These are phyloP conservation scores for Phenacoccus solenopsis DNA, from an alignment of 1,140 invertebrate species.

Conservation along the genomic window DNA sequence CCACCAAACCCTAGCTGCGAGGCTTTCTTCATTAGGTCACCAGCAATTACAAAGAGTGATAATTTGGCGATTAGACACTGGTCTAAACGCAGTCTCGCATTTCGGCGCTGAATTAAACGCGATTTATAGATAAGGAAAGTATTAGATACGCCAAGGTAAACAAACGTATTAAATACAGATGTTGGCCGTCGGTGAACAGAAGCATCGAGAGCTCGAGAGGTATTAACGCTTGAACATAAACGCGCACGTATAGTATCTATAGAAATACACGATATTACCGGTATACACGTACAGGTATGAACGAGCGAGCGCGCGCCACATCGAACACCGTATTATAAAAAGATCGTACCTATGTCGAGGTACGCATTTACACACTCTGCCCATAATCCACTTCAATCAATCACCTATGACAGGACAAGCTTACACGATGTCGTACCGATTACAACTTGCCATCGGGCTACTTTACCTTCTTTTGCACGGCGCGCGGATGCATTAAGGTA, in stretches of 20 bases:
- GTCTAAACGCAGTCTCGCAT: too few relatives aligned
- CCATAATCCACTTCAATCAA: constrained; percentile 16
- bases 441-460: constrained; percentile 11
- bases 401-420: constrained; percentile 17
- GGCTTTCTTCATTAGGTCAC: too few relatives aligned
- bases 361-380: constrained; percentile 3
- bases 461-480: neutral
- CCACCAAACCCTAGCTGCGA: too few relatives aligned
- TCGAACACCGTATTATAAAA: neutral
- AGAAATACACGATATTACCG: too few relatives aligned
- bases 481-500: neutral
- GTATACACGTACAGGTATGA: too few relatives aligned
- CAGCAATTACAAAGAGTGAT: too few relatives aligned
- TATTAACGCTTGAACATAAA: too few relatives aligned
- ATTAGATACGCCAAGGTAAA: neutral
- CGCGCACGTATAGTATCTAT: too few relatives aligned
- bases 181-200: neutral
- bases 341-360: neutral
- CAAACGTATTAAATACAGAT: constrained; percentile 17
- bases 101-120: too few relatives aligned
- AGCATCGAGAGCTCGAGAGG: neutral
- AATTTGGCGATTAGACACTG: too few relatives aligned
- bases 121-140: neutral
- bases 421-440: constrained; percentile 15
- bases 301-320: neutral